Percentiles rank a stretch among this genome's conserved stretches.
Evolutionary conservation across 2,797 vertebrate species (phyloP).

Genomic region (Atherinosoma microstoma): DNA sequence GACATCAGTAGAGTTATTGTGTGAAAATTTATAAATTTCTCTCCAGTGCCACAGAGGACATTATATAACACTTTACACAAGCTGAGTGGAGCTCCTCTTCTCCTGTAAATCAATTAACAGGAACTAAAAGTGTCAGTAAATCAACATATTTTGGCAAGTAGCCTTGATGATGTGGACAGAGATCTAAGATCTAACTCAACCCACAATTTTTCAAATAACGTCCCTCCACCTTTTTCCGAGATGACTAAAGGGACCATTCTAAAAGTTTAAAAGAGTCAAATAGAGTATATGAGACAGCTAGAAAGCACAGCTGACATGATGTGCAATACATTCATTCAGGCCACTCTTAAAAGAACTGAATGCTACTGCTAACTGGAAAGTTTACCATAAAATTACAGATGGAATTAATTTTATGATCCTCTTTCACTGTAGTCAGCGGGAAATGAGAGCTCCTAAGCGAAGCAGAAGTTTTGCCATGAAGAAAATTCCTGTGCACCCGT

Average conservation of each 20-base stretch:
- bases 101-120: not conserved
- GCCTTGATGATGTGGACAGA: not conserved
- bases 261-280: constrained; percentile 11
- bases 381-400: constrained; percentile 77
- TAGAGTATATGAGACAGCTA: not conserved
- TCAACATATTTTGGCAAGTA: not conserved
- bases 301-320: not conserved
- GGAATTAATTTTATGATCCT: constrained; percentile 82
- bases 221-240: constrained; percentile 3
- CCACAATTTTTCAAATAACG: not conserved
- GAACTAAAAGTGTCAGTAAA: not conserved
- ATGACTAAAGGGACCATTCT: not conserved
- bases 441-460: constrained; percentile 69
- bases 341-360: constrained; percentile 28
- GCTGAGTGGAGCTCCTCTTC: not conserved
- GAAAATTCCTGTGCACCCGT: constrained; percentile 55
- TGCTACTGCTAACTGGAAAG: constrained; percentile 72
- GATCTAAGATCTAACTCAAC: not conserved
- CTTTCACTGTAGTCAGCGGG: constrained; percentile 82
- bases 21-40: not conserved
- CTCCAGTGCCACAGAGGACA: not conserved
- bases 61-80: constrained; percentile 10
- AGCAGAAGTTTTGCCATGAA: constrained; percentile 67
- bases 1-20: constrained; percentile 1
- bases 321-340: constrained; percentile 5